Evolutionary conservation across 2,888 invertebrate species (phyloP).

Genomic region (Leucophenga maculata): DNA sequence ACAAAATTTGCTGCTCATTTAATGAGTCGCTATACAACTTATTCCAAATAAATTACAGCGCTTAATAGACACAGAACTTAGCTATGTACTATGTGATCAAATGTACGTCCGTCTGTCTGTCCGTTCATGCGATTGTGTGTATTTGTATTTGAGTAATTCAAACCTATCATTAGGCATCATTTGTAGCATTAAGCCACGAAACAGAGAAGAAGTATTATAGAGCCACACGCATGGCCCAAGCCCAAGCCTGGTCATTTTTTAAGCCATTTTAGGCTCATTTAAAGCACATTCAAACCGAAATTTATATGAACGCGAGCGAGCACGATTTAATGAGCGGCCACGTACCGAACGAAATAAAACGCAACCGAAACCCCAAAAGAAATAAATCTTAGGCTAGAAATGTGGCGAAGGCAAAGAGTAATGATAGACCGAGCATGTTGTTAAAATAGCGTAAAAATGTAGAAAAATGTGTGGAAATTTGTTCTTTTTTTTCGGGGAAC

Average conservation of each 20-base stretch:
- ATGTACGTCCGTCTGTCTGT: neutral
- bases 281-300: constrained; percentile 22
- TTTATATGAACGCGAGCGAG: constrained; percentile 25
- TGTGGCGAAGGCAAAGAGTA: neutral
- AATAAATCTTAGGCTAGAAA: neutral
- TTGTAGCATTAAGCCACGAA: constrained; percentile 53
- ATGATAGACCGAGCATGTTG: constrained; percentile 15
- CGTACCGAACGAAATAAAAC: neutral
- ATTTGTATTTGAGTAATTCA: constrained; percentile 43
- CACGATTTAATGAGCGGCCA: constrained; percentile 20
- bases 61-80: constrained; percentile 14
- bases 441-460: constrained; percentile 23
- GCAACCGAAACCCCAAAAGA: neutral
- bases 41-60: constrained; percentile 17
- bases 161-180: constrained; percentile 63
- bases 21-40: constrained; percentile 11
- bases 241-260: constrained; percentile 2
- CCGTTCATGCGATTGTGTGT: neutral
- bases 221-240: neutral
- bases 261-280: constrained; percentile 25
- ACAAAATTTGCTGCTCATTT: neutral
- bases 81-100: neutral
- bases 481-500: neutral
- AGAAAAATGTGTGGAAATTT: neutral
- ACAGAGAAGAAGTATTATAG: neutral